Base-by-base conservation (phyloP, 2,888 invertebrate species). In the Parnassius orleans region DNA sequence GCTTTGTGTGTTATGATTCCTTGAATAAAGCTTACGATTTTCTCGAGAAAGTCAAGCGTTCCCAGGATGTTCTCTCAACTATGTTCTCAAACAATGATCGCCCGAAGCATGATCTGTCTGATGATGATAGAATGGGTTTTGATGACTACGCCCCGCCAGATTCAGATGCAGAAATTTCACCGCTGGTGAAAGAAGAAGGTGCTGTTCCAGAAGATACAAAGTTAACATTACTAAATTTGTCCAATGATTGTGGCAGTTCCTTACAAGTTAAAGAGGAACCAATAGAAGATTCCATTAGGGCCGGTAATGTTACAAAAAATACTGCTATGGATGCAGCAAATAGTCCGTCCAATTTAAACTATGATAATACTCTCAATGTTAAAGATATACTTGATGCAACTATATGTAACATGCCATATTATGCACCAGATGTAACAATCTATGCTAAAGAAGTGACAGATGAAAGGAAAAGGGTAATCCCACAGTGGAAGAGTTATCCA, bases 401-500 rank as follows among this genome's bases (percentile, higher is more conserved):
- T 0, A 78, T 89, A 53, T 71, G 78, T 15, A 80, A 76, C 50
- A 68, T 75, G 2, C 69, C 81, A 0, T 78, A 77, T 52, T 78
- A 77, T 52, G 69, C 74, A 9, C 75, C 83, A 7, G 79, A 82
- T 44, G 70, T 84, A 7, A 80, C 80, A 0, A 79, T 90, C 47
- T 88, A 84, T 53, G 86, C 82, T 14, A 87, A 87, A 68, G 87
- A 89, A 54, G 69, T 87, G 3, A 71, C 76, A 0, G 78, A 81
- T 63, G 66, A 78, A 3, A 72, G 68, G 43, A 84, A 82, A 61
- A 83, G 76, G 62, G 66, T 69, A 10, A 72, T 84, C 2, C 74
- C 73, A 11, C 71, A 76, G 0, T 91, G 90, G 90, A 81, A 81
- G 10, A 83, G 86, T n/a, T 90, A 90, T 54, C 86, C 86, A 0